Evolutionary conservation across 2,888 invertebrate species (phyloP).

Genomic region (Melanostoma mellinum): DNA sequence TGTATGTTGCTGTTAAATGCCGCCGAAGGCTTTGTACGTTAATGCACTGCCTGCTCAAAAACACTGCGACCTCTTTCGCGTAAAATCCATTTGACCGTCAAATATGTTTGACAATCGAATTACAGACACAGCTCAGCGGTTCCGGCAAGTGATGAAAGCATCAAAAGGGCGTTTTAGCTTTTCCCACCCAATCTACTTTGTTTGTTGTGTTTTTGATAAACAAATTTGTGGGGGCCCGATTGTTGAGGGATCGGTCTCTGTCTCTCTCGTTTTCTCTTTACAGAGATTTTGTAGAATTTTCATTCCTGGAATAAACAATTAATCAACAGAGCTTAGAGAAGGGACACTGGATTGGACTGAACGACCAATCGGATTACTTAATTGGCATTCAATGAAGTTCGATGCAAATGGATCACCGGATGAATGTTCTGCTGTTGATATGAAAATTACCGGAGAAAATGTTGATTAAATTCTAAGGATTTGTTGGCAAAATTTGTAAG

Average conservation of each 20-base stretch:
- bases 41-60: slow-evolving; percentile 28
- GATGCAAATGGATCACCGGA: slow-evolving; percentile 34
- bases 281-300: slow-evolving; percentile 32
- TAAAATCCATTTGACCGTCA: slow-evolving; percentile 77
- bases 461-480: slow-evolving; percentile 46
- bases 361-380: slow-evolving; percentile 46
- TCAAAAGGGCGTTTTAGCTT: slow-evolving; percentile 58
- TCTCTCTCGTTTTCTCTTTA: not conserved
- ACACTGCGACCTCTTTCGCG: slow-evolving; percentile 76
- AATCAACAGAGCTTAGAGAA: slow-evolving; percentile 45
- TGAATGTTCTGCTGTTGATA: slow-evolving; percentile 51
- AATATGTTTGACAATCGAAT: slow-evolving; percentile 78
- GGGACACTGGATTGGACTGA: slow-evolving; percentile 2
- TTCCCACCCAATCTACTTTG: not conserved
- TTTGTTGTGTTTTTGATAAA: slow-evolving; percentile 19
- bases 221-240: not conserved
- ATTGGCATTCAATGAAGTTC: slow-evolving; percentile 42
- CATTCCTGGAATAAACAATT: slow-evolving; percentile 53
- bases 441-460: slow-evolving; percentile 41
- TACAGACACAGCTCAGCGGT: slow-evolving; percentile 65
- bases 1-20: slow-evolving; percentile 45
- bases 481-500: not conserved
- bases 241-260: not conserved
- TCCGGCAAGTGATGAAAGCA: slow-evolving; percentile 61
- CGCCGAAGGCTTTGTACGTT: slow-evolving; percentile 27